These are phyloP conservation scores for Furcula furcula DNA, from an alignment of 2,888 invertebrate species.

Conservation along the genomic window DNA sequence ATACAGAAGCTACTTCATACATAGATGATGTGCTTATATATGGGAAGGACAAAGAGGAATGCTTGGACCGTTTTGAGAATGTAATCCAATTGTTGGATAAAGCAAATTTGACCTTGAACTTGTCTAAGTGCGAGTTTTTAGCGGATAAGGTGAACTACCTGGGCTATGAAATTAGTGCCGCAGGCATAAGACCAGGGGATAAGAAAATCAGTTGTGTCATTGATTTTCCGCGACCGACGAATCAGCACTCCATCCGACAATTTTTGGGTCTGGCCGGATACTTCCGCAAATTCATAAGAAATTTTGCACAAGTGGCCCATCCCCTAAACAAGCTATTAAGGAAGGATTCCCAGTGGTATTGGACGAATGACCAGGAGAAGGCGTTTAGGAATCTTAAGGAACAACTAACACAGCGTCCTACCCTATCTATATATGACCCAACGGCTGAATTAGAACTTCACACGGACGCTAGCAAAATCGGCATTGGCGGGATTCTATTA, in stretches of 20 bases:
- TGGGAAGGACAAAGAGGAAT: neutral
- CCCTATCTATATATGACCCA: neutral
- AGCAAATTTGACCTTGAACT: neutral
- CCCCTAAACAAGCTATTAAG: neutral
- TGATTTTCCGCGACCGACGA: neutral
- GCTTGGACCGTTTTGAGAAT: neutral
- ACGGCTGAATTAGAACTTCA: neutral
- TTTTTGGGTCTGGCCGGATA: slow-evolving; percentile 1
- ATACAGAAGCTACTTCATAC: neutral
- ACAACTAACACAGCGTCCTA: neutral
- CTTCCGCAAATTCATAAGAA: slow-evolving; percentile 4
- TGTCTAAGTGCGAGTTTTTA: neutral
- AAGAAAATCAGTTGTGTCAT: neutral
- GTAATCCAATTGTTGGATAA: neutral
- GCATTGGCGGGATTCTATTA: neutral
- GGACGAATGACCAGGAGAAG: neutral
- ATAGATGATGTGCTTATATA: neutral
- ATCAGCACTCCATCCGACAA: neutral
- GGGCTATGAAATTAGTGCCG: slow-evolving; percentile 7
- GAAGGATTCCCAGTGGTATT: neutral
- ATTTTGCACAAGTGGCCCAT: neutral
- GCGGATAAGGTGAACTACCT: slow-evolving; percentile 2
- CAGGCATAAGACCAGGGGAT: slow-evolving; percentile 3
- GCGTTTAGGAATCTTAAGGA: neutral
- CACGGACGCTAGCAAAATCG: neutral